Evolutionary conservation across 1,140 invertebrate species (phyloP).

Genomic region (Brachionus paranguensis): DNA sequence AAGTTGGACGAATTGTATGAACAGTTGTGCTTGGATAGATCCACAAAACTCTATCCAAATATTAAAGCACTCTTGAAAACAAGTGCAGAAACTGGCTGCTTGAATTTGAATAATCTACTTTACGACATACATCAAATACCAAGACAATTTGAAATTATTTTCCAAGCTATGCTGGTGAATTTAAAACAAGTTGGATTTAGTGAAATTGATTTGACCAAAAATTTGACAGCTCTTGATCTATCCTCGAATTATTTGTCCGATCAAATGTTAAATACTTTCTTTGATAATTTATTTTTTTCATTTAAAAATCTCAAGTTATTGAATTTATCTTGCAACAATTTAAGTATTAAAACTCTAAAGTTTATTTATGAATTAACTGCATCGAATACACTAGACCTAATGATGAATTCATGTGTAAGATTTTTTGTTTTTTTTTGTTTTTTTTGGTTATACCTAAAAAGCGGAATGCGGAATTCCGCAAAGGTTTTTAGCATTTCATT

Average conservation of each 20-base stretch:
- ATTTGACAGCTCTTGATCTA: not conserved
- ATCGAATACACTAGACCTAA: not conserved
- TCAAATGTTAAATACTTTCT: not conserved
- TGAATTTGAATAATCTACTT: not conserved
- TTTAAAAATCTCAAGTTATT: not conserved
- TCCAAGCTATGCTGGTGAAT: not conserved
- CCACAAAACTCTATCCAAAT: not conserved
- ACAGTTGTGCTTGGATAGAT: not conserved
- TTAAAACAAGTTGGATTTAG: not conserved
- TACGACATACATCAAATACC: not conserved
- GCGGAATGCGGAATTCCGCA: too few relatives aligned
- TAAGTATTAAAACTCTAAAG: constrained; percentile 1
- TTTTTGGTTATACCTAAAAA: too few relatives aligned
- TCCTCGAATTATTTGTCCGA: constrained; percentile 10
- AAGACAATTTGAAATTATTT: not conserved
- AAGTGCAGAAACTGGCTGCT: not conserved
- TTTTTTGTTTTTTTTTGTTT: not conserved
- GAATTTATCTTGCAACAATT: not conserved
- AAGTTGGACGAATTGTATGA: constrained; percentile 12
- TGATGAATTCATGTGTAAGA: not conserved
- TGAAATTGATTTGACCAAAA: not conserved
- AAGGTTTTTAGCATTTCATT: too few relatives aligned
- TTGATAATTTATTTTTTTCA: not conserved
- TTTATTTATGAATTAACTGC: not conserved
- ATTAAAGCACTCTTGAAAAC: not conserved